Base-by-base conservation (phyloP, 2,888 invertebrate species). In the Heliconius aoede region DNA sequence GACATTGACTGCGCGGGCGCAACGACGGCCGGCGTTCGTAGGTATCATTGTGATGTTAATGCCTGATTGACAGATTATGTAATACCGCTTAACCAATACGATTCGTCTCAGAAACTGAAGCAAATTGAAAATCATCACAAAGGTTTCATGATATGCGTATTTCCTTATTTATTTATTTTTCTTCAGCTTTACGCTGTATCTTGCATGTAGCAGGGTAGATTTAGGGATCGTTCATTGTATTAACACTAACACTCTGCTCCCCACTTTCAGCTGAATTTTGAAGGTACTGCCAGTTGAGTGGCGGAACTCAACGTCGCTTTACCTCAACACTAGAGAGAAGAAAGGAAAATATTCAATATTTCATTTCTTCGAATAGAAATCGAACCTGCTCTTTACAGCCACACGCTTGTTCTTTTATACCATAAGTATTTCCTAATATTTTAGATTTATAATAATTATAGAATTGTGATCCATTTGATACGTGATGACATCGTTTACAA, bases 11-110 rank as follows among this genome's bases (percentile, higher is more conserved):
- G 79, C 55, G 73, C 58, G 76, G 73, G 76, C 78, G 78, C 62
- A 73, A n/a, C n/a, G 78, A 76, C 79, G 77, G 77, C 78, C 80
- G 83, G 81, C 83, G 85, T 83, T 85, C 83, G 82, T n/a, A 55
- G 55, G n/a, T 89, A 84, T 88, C 82, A 91, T 93, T 93, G 92
- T 92, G 83, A 91, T 93, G 91, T 84, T 91, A 91, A 93, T 93
- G 84, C 86, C 73, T 87, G 88, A 91, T 90, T 91, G 92, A 90
- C 91, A 90, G 89, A 88, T 87, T 72, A 81, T 80, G 82, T 91
- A 90, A 87, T 86, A 68, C 7, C 60, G 79, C 83, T 85, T 83
- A 84, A 85, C 87, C 84, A 83, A 85, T 82, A 80, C 81, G 80
- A 82, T 84, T 77, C 73, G 80, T 82, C 85, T 80, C 74, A 72